Conservation (phyloP, 2,797 vertebrate species). For the Ptychobarbus kaznakovi region DNA sequence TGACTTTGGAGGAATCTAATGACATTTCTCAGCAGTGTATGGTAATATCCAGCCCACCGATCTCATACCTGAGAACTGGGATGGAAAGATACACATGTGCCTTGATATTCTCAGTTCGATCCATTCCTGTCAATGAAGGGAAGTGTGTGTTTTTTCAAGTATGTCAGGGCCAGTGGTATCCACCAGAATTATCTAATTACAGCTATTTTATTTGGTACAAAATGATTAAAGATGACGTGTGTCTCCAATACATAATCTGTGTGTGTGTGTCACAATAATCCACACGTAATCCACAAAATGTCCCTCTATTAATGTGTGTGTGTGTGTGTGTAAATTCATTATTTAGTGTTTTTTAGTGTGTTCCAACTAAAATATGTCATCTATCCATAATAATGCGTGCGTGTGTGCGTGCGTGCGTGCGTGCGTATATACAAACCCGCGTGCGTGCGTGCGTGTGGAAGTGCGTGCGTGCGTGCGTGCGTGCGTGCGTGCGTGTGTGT, state of each 20-base stretch:
- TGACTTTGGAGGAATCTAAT: constrained; percentile 26
- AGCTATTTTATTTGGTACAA: neutral
- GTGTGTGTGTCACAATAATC: no score
- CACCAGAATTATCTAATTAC: neutral
- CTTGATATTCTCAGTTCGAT: neutral
- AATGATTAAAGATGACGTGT: neutral
- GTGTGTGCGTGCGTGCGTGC: no score
- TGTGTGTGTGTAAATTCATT: no score
- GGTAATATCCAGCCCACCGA: constrained; percentile 8
- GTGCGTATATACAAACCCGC: no score
- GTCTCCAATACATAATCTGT: no score
- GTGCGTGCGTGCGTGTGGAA: no score
- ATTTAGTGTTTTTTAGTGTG: no score
- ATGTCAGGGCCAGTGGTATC: neutral
- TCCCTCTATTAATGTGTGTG: no score
- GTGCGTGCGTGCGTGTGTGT: no score
- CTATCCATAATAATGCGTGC: no score
- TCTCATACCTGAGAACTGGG: neutral
- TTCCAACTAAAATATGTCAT: no score
- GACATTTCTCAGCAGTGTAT: constrained; percentile 22
- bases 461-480: neutral
- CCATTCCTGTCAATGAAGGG: neutral
- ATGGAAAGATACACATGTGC: neutral
- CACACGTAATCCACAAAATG: no score
- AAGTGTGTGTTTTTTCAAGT: neutral